Base-by-base conservation (phyloP, 2,888 invertebrate species). In the Drosophila mimica region DNA sequence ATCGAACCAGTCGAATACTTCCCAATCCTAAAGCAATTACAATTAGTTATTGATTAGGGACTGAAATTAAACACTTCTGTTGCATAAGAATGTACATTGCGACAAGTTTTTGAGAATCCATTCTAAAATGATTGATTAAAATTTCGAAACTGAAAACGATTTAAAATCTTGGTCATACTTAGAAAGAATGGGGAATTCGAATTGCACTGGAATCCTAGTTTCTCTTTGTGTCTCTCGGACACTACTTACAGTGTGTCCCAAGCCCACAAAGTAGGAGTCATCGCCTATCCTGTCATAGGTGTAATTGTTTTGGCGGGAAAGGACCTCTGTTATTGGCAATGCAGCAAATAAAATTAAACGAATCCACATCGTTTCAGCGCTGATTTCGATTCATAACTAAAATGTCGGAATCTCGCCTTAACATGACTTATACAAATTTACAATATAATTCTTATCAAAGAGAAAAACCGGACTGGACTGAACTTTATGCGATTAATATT, bases 1-100 rank as follows among this genome's bases (percentile, higher is more conserved):
- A 2, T 69, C 36, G 11, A 82, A 74, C 82, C 87, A 83, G 46
- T 76, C 63, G 9, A 58, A 57, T 3, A 53, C 0, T 7, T 34
- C 3, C 0, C 0, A 9, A 11, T 7, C 3, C 33, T 53, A 46
- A 34, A 15, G 20, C 20, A 46, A 7, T 7, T 15, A 2, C 7
- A 46, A 20, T 46, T 7, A 15, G 2, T 46, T 7, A 46, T 20
- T 46, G 7, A 46, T 46, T 20, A 7, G 2, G 8, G 4, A 25
- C 25, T 25, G 25, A n/a, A 9, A 15, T 36, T 15, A 40, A 40
- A n/a, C 9, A 36, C 6, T 36, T 15, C 6, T 3, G 15, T 36
- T 36, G 15, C 15, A 6, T 2, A 40, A 9, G 40, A 40, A 9
- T 38, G 17, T 8, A 8, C 17, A 25, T 25, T 25, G 25, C 25